Evolutionary conservation across 1,140 invertebrate species (phyloP).

Genomic region (Conus ventricosus): DNA sequence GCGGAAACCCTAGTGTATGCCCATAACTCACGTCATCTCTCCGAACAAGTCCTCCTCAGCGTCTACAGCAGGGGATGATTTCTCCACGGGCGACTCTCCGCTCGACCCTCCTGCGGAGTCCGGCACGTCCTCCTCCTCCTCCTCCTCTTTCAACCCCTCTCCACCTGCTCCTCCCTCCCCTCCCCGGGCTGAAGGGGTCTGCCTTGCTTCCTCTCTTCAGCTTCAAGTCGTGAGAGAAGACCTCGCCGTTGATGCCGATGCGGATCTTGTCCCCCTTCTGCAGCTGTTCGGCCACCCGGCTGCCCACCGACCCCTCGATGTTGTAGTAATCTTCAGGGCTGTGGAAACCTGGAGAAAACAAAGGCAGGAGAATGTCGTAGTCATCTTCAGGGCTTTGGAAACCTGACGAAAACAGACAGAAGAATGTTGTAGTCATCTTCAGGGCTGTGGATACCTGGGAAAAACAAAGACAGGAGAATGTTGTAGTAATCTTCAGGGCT

Average conservation of each 20-base stretch:
- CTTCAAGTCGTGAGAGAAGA: conserved; percentile 59
- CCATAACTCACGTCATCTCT: no score
- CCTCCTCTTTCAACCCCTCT: conserved; percentile 8
- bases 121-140: neutral
- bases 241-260: conserved; percentile 68
- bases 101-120: no score
- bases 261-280: conserved; percentile 66
- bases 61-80: no score
- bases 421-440: conserved; percentile 20
- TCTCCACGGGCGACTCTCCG: no score
- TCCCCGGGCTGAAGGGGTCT: neutral
- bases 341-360: neutral
- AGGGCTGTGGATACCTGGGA: conserved; percentile 53
- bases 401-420: neutral
- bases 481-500: no score
- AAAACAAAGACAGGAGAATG: neutral
- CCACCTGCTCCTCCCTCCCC: conserved; percentile 1
- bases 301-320: conserved; percentile 67
- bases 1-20: no score
- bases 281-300: conserved; percentile 62
- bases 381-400: no score
- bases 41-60: no score
- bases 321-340: conserved; percentile 59
- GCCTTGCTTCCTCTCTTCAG: conserved; percentile 54
- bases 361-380: neutral